Percentiles rank a stretch among this genome's conserved stretches.
phyloP scores from a whole-genome alignment of 2,797 vertebrate genomes.

The Trachurus trachurus region DNA sequence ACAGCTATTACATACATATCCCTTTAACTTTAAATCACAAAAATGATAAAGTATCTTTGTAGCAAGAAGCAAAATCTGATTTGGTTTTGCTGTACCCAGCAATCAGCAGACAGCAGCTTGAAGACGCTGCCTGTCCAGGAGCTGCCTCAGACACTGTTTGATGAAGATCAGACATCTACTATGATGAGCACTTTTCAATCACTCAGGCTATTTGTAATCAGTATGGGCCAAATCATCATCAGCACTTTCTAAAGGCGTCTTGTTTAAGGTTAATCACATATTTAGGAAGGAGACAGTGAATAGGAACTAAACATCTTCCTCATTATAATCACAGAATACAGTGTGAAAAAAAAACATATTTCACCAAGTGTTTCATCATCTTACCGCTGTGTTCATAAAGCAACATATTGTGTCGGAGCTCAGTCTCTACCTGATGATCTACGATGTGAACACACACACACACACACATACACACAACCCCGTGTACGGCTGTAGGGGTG shows the following conservation, averaged over 20 bases:
- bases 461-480: no score
- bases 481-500: background rate
- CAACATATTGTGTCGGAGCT: background rate
- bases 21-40: background rate
- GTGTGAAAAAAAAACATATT: background rate
- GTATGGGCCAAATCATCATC: background rate
- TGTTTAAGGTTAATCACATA: background rate
- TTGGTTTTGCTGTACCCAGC: no score
- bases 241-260: constrained; percentile 7
- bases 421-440: constrained; percentile 19
- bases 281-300: background rate
- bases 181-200: background rate
- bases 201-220: background rate
- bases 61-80: background rate
- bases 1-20: background rate
- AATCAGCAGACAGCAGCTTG: no score
- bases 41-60: background rate
- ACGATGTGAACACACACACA: background rate
- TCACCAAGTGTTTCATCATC: constrained; percentile 14
- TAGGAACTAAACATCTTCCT: background rate
- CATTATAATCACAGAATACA: background rate
- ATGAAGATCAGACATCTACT: background rate
- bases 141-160: background rate
- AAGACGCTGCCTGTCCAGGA: background rate
- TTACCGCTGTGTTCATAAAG: constrained; percentile 29